phyloP scores from a whole-genome alignment of 2,888 invertebrate genomes.

The Leptopilina myrica region DNA sequence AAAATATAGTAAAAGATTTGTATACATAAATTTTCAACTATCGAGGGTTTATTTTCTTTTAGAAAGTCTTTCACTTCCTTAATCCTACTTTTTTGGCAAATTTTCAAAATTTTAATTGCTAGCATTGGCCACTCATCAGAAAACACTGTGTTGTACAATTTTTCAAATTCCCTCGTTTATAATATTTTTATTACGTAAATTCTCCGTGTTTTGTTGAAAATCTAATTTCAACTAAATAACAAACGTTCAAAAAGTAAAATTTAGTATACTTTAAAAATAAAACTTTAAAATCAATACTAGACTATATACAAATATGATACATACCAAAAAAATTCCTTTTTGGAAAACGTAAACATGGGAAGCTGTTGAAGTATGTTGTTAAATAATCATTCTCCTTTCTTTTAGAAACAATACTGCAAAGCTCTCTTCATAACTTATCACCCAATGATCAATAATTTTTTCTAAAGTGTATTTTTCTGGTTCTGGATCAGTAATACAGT shows the following conservation, averaged over 20 bases:
- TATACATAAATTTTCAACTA: background rate
- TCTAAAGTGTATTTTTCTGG: background rate
- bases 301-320: background rate
- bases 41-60: background rate
- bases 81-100: background rate
- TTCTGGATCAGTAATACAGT: background rate
- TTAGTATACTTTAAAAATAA: background rate
- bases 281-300: background rate
- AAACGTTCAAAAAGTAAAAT: background rate
- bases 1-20: background rate
- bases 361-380: background rate
- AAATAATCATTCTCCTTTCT: background rate
- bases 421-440: background rate
- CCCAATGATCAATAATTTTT: background rate
- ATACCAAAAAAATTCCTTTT: background rate
- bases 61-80: background rate
- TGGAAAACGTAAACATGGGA: background rate
- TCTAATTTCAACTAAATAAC: background rate
- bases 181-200: background rate
- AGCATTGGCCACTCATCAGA: background rate
- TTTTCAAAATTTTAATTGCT: background rate
- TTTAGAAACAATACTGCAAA: background rate
- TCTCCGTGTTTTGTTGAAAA: background rate
- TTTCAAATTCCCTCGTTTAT: background rate
- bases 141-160: background rate